A percentile compares a stretch with the other conserved stretches of the same genome.
Evolutionary conservation across 2,113 vertebrate species (phyloP).

Genomic region (Dasyornis broadbenti): DNA sequence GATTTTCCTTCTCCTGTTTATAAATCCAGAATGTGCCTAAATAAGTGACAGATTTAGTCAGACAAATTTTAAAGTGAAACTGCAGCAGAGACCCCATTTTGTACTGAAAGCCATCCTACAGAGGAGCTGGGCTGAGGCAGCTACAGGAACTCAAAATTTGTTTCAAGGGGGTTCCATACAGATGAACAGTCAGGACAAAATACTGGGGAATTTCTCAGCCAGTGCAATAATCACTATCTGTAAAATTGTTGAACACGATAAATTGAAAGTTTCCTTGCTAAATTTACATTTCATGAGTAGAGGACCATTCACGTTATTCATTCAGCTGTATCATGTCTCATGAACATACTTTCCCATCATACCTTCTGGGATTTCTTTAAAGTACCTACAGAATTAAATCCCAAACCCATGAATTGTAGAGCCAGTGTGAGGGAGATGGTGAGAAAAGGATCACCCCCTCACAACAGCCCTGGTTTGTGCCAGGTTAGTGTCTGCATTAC

Average conservation of each 20-base stretch:
- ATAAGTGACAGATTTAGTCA: neutral
- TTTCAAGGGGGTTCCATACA: neutral
- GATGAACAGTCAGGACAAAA: neutral
- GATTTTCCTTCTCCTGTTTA: neutral
- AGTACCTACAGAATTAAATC: neutral
- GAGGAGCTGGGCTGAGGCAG: neutral
- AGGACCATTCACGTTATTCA: neutral
- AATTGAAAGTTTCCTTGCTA: neutral
- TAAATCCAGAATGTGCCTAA: neutral
- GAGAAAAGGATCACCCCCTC: neutral
- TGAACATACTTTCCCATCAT: neutral
- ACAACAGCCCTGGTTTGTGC: neutral
- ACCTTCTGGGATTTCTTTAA: neutral
- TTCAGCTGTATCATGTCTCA: neutral
- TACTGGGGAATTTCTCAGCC: neutral
- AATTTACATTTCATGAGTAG: neutral
- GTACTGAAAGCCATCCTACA: neutral
- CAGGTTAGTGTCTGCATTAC: constrained; percentile 3
- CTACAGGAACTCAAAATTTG: neutral
- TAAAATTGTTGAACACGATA: neutral
- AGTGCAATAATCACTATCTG: neutral
- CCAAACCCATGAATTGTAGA: neutral
- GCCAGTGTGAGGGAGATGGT: neutral
- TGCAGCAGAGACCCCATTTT: neutral
- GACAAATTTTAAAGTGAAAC: neutral